Conservation (phyloP, 2,888 invertebrate genomes). For the Calameuta pallipes region DNA sequence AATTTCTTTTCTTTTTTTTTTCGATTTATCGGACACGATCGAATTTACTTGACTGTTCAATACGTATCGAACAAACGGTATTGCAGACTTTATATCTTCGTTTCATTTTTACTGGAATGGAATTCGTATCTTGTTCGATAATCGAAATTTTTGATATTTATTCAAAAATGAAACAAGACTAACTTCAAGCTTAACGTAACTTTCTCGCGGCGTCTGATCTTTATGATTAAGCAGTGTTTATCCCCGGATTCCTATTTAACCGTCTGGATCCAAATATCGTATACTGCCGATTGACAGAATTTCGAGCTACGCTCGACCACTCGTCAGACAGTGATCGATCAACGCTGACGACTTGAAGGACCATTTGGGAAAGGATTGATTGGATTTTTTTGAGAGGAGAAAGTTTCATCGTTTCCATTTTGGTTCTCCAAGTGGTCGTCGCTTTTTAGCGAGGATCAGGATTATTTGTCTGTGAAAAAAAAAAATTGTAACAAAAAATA, state of each 20-base stretch:
- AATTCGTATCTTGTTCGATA: background rate
- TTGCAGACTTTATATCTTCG: background rate
- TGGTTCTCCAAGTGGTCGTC: slow-evolving; percentile 30
- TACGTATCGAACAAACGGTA: background rate
- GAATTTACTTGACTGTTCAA: background rate
- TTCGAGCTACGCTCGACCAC: background rate
- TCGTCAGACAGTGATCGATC: slow-evolving; percentile 2
- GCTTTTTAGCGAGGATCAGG: slow-evolving; percentile 27
- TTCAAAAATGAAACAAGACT: background rate
- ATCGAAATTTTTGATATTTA: background rate
- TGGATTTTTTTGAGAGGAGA: background rate
- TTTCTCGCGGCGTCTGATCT: background rate
- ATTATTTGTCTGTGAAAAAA: background rate
- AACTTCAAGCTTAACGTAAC: background rate
- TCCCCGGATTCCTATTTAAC: background rate
- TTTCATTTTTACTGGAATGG: too few species aligned
- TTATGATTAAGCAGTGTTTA: background rate
- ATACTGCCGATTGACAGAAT: background rate
- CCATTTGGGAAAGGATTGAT: slow-evolving; percentile 15
- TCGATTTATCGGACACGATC: background rate
- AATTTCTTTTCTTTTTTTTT: background rate
- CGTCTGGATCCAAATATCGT: background rate
- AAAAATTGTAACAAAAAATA: background rate
- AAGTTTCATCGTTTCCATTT: slow-evolving; percentile 7
- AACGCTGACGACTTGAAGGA: slow-evolving; percentile 29